phyloP scores from a whole-genome alignment of 1,140 invertebrate genomes.

The Asobara japonica region DNA sequence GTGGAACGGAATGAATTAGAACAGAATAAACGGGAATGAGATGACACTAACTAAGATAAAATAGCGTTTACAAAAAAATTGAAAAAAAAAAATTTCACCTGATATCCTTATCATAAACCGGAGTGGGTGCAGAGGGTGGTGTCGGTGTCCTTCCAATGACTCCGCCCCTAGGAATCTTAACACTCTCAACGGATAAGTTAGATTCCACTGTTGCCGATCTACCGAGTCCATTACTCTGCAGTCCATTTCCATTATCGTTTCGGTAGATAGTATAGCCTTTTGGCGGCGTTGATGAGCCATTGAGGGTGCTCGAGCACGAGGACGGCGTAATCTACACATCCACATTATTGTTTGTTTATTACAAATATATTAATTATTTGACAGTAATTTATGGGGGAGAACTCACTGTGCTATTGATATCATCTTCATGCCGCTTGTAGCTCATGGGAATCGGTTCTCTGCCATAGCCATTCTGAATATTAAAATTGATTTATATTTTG shows the following conservation, averaged over 20 bases:
- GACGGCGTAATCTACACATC: background rate
- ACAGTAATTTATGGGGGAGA: background rate
- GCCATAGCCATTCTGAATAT: conserved; percentile 43
- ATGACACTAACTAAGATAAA: too few species aligned
- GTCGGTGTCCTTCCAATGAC: conserved; percentile 56
- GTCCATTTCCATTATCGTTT: background rate
- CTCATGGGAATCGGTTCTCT: conserved; percentile 48
- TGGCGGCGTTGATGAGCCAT: background rate
- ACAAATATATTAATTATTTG: background rate
- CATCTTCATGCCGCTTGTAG: conserved; percentile 49
- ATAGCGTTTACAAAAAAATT: background rate
- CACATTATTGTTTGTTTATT: background rate
- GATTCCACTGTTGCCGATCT: conserved; percentile 39
- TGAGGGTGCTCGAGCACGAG: background rate
- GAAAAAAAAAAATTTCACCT: conserved; percentile 31
- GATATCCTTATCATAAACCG: conserved; percentile 38
- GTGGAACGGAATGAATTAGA: too few species aligned
- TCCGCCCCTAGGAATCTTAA: conserved; percentile 55
- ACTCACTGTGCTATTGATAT: conserved; percentile 48
- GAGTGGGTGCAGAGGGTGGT: conserved; percentile 44
- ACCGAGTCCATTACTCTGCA: conserved; percentile 38
- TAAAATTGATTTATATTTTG: background rate
- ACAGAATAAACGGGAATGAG: too few species aligned
- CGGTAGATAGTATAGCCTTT: background rate
- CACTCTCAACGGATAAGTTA: conserved; percentile 28